Conservation (phyloP, 2,888 invertebrate genomes). For the Pimpla rufipes region DNA sequence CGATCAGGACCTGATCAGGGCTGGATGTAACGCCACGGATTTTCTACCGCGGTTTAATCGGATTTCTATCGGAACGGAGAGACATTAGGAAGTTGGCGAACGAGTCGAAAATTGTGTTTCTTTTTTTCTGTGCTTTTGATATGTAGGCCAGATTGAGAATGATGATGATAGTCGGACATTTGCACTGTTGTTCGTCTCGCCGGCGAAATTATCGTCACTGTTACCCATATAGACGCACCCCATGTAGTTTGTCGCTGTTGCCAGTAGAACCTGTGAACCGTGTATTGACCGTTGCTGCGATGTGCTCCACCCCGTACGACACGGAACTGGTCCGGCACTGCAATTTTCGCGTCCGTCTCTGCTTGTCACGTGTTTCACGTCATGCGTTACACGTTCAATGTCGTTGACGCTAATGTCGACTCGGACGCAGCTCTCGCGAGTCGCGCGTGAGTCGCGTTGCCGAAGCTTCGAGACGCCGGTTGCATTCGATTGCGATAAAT, state of each 20-base stretch:
- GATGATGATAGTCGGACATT: conserved; percentile 26
- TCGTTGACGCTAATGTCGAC: background rate
- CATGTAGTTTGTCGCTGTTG: conserved; percentile 4
- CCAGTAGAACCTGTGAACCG: background rate
- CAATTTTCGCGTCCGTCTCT: conserved; percentile 11
- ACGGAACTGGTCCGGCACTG: conserved; percentile 17
- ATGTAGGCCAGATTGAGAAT: conserved; percentile 29
- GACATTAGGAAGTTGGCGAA: conserved; percentile 25
- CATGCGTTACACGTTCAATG: background rate
- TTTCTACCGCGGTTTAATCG: too few species aligned
- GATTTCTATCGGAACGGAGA: too few species aligned
- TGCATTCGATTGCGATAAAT: too few species aligned
- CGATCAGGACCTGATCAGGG: too few species aligned
- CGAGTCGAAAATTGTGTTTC: conserved; percentile 40
- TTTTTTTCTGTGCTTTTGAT: too few species aligned
- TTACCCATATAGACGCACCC: background rate
- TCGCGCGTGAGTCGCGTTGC: background rate
- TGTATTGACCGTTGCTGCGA: conserved; percentile 6
- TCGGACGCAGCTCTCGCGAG: conserved; percentile 2
- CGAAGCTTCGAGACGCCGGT: too few species aligned
- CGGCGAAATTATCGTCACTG: background rate
- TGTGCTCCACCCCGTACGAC: background rate
- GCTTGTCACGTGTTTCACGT: conserved; percentile 18
- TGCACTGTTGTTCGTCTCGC: conserved; percentile 15
- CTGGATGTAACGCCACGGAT: too few species aligned